Evolutionary conservation across 2,113 vertebrate species (phyloP).

Genomic region (Halichoeres trimaculatus): DNA sequence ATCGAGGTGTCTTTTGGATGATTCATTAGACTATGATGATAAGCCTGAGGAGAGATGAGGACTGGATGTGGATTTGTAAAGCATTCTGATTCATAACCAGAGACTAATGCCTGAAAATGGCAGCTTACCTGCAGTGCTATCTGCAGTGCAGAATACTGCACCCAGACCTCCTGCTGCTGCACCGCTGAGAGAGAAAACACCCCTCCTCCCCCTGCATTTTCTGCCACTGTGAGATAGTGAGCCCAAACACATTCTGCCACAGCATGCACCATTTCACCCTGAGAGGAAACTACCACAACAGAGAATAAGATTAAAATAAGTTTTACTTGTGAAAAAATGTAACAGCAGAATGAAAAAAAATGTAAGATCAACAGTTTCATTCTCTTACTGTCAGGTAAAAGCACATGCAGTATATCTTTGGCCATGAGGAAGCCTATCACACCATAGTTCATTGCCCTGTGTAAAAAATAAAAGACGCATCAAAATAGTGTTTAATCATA

Average conservation of each 20-base stretch:
- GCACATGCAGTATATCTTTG: constrained; percentile 81
- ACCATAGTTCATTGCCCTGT: constrained; percentile 83
- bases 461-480: background rate
- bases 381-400: constrained; percentile 82
- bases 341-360: background rate
- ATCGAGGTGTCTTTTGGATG: constrained; percentile 72
- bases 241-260: constrained; percentile 79
- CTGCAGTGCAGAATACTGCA: constrained; percentile 83
- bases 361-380: background rate
- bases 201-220: constrained; percentile 32
- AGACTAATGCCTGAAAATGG: background rate
- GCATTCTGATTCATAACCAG: background rate
- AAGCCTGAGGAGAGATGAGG: constrained; percentile 71
- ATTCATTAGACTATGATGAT: constrained; percentile 69
- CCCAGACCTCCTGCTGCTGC: constrained; percentile 81
- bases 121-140: constrained; percentile 77
- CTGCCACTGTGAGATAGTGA: constrained; percentile 70
- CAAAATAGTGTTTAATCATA: background rate
- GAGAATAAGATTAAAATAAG: background rate
- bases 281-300: constrained; percentile 70
- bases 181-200: constrained; percentile 48
- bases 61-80: background rate
- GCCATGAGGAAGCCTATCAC: constrained; percentile 78
- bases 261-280: constrained; percentile 58
- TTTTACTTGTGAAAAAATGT: background rate